Base-by-base conservation (phyloP, 1,140 invertebrate genomes). In the Chlorops oryzae region DNA sequence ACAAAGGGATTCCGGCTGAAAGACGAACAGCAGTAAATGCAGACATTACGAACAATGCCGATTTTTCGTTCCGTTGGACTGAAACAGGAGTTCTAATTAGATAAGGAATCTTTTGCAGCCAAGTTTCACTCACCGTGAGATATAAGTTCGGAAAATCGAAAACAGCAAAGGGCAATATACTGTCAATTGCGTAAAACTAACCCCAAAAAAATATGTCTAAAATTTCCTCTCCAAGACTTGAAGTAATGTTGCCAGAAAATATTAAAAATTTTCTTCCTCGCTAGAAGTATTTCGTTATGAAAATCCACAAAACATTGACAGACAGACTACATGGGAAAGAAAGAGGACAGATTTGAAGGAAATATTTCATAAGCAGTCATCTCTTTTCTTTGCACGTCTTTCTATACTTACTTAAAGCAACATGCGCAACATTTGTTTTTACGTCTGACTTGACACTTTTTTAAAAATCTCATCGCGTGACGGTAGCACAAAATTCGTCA, bases 111-210 rank as follows among this genome's bases (percentile, higher is more conserved):
- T 12, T 21, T 18, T 21, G 5, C 15, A 22, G 44, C 13, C n/a
- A 7, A 9, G 9, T 13, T n/a, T 20, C 39, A 22, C 23, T 45
- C 21, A 45, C 32, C 23, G 22, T 27, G 20, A n/a, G 12, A 13
- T 20, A 34, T 42, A 39, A 32, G 9, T 41, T 24, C 22, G 24
- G 27, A 40, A 52, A 44, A 25, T 32, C 28, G 41, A n/a, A n/a
- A n/a, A n/a, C n/a, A n/a, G n/a, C n/a, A n/a, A n/a, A n/a, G n/a
- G n/a, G n/a, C n/a, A n/a, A n/a, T n/a, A n/a, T n/a, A n/a, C n/a
- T n/a, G n/a, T 42, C 51, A 52, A 47, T 53, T 53, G 51, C 51
- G 51, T 53, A 53, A 52, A 53, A 43, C 51, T 53, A 53, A 53
- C 51, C 51, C 51, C 23, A 47, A 53, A 53, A 45, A n/a, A n/a